Evolutionary conservation across 2,797 vertebrate species (phyloP), one percentile per base, ranked within the genome.

Genomic region (Arremon brunneinucha): DNA sequence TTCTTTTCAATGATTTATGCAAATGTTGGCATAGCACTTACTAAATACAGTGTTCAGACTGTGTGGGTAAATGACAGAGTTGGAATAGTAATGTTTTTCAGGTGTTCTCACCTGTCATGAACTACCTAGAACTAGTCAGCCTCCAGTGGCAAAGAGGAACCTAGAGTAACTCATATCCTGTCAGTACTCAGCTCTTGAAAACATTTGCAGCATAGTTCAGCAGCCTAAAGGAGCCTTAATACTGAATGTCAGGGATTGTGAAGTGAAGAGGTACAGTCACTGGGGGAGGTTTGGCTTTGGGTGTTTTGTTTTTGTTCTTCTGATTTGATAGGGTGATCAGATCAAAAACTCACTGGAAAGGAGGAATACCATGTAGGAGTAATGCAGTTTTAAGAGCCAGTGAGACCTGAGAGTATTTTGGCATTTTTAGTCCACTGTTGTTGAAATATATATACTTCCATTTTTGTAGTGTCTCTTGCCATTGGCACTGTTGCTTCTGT

Each of bases 231-330:
- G 35, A 76, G 41, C 56, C 71, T 72, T 74, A 49, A 37, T 72
- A 57, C 21, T 53, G 35, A 69, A 70, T 74, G 22, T 46, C 21
- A 26, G 16, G 28, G 4, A 3, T 39, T 86, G 7, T 57, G n/a
- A 28, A 67, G 20, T 35, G 21, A 65, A 79, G 43, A 76, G 21
- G 9, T 79, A 28, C 24, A 27, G 32, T 71, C 2, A 27, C 8
- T 46, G 59, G 14, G 15, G 7, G 4, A 41, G 4, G 9, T n/a
- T 44, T 41, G 10, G 30, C 11, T 37, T 62, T 22, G 1, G 2
- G 2, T 14, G 19, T 55, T 35, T n/a, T 12, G 3, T 22, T 56
- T 41, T 21, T 0, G 0, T 50, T 59, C 23, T 60, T 67, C 14
- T 2, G 1, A 5, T 60, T 70, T 85, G n/a, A 11, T 84, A 50